Evolutionary conservation across 2,113 vertebrate species (phyloP).

Genomic region (Ochotona princeps): DNA sequence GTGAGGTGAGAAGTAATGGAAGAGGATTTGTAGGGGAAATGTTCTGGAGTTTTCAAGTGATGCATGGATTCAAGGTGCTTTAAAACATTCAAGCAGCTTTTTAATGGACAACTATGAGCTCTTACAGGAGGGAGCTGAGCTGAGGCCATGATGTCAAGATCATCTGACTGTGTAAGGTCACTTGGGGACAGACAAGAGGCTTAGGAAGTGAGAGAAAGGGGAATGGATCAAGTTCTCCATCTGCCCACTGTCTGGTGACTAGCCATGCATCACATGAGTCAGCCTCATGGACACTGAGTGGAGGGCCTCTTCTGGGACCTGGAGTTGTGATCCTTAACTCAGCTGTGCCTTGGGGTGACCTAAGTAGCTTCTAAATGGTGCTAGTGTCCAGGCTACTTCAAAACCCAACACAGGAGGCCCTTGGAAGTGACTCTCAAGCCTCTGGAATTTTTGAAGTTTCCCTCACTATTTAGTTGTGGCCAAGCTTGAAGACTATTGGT

Average conservation of each 20-base stretch:
- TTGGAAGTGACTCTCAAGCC: rapidly evolving
- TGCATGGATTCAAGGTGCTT: too few relatives aligned
- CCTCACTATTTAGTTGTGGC: background rate
- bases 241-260: background rate
- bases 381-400: background rate
- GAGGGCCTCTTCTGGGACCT: background rate
- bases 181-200: too few relatives aligned
- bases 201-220: too few relatives aligned
- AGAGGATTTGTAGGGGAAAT: too few relatives aligned
- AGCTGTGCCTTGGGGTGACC: background rate
- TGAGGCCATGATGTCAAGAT: slow-evolving; percentile 53
- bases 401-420: background rate
- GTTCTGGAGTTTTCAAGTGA: too few relatives aligned
- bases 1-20: too few relatives aligned
- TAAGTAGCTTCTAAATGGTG: background rate
- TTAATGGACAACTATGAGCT: too few relatives aligned
- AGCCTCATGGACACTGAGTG: background rate
- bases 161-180: too few relatives aligned
- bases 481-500: background rate
- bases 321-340: background rate
- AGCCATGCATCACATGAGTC: background rate
- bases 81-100: too few relatives aligned
- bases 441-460: background rate
- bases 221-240: background rate
- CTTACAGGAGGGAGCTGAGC: slow-evolving; percentile 48